Evolutionary conservation across 2,888 invertebrate species (phyloP), one percentile per base, ranked within the genome.

Genomic region (Eremobia ochroleuca): DNA sequence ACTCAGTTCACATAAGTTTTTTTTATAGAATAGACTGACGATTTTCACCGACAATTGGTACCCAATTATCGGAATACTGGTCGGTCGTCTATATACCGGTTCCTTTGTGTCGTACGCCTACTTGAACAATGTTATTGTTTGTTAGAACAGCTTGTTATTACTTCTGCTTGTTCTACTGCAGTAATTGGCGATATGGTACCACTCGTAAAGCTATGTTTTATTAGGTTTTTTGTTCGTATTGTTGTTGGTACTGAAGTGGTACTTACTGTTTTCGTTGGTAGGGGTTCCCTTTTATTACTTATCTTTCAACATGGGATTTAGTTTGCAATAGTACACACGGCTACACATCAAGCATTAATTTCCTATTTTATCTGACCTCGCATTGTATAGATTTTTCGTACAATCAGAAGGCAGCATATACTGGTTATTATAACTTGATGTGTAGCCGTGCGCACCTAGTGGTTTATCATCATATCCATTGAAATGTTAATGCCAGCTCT

Each of bases 111-210:
- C 40, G 21, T 8, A 25, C 4, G 40, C 52, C 34, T 78, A 72
- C 40, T 40, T 40, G 15, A 52, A 28, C 31, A n/a, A 18, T 21
- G n/a, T 28, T 1, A n/a, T 73, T 55, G 34, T 73, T 62, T 67
- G 40, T 58, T 46, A 25, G 61, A n/a, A 18, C 11, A 15, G 43
- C 28, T 81, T 81, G 75, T 81, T 37, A 82, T 31, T 82, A 81
- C 46, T 58, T 64, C 61, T 46, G 37, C 46, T 52, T n/a, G 55
- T 46, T 31, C 37, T 21, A 2, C 43, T 37, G 21, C 52, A 71
- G 25, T 77, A 81, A 81, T 81, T 81, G 75, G 75, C 31, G 43
- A 62, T 28, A 46, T 21, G 52, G n/a, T 21, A 52, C 34, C 18
- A 34, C 28, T 62, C 15, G 31, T 46, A 8, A 2, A n/a, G 9